Conservation (phyloP, 2,113 vertebrate genomes). For the Tupaia tana region DNA sequence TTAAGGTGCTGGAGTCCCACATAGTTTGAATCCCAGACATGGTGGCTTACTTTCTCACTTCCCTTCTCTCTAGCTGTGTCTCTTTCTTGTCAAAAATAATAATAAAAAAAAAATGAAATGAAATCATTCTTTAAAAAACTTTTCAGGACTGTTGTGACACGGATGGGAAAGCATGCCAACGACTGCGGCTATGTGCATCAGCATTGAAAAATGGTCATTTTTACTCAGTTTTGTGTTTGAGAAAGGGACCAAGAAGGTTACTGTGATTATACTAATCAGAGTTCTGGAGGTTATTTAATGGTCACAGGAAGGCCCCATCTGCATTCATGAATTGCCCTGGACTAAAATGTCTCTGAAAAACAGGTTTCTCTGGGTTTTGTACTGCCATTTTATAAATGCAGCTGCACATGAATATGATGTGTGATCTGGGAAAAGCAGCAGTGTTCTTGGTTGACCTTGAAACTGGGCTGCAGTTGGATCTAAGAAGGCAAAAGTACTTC, state of each 20-base stretch:
- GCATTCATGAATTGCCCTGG: not conserved
- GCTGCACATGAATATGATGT: not conserved
- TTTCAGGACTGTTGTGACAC: not conserved
- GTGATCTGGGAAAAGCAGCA: not conserved
- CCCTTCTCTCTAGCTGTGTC: too few species aligned
- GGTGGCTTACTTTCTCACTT: too few species aligned
- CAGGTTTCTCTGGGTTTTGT: slow-evolving; percentile 11
- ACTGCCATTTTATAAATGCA: not conserved
- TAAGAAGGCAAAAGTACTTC: not conserved
- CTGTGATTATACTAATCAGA: not conserved
- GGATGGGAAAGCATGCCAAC: not conserved
- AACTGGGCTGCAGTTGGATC: not conserved
- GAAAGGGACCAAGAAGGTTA: not conserved
- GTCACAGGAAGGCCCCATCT: not conserved
- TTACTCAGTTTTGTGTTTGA: not conserved
- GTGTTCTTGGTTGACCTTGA: not conserved
- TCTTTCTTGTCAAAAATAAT: too few species aligned
- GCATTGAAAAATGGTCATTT: not conserved
- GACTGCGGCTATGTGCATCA: not conserved
- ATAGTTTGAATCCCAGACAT: too few species aligned
- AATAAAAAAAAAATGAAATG: too few species aligned
- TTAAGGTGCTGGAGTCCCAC: too few species aligned
- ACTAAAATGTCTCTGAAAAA: slow-evolving; percentile 23
- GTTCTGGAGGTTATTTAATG: not conserved
- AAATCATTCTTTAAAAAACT: too few species aligned